Base-by-base conservation (phyloP, 2,113 vertebrate genomes). In the Larimichthys polyactis region DNA sequence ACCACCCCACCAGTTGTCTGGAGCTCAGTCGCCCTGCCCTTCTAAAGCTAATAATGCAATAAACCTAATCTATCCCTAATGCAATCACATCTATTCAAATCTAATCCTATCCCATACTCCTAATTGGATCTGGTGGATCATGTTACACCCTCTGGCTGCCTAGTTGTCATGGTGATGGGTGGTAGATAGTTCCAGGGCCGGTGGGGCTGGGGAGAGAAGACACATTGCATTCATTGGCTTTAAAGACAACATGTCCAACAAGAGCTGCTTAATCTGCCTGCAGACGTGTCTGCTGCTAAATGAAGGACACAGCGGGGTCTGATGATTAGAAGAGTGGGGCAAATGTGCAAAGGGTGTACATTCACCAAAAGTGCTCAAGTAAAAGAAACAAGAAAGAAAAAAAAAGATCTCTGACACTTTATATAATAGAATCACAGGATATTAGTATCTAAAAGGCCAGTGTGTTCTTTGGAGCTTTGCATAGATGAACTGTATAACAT, bases 31-130 rank as follows among this genome's bases (percentile, higher is more conserved):
- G 58, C 78, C 66, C 75, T 87, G 90, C 92, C 92, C 91, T 89
- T 89, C 91, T 83, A 72, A 88, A 92, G 83, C 83, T 90, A 92
- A 94, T 93, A 91, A 92, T 63, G 71, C 86, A 89, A 92, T 88
- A 89, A 93, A 92, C 83, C 87, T 91, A 90, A 94, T 94, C 90
- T 87, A 90, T 85, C 80, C 84, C 78, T 87, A 89, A 93, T 94
- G 92, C 92, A 94, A 94, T 94, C 89, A 92, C 90, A 92, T 92
- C 92, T 91, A 89, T 92, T 94, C 91, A 93, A 94, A 95, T 95
- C 90, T 87, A 86, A 93, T 92, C 90, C 87, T 71, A 90, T 93
- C 82, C 89, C 82, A 87, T 87, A 48, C 71, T 81, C 79, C 86
- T 91, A 92, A 93, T 92, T 91, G 84, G 90, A 93, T 92, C 85